Evolutionary conservation across 2,888 invertebrate species (phyloP).

Genomic region (Plagodis pulveraria): DNA sequence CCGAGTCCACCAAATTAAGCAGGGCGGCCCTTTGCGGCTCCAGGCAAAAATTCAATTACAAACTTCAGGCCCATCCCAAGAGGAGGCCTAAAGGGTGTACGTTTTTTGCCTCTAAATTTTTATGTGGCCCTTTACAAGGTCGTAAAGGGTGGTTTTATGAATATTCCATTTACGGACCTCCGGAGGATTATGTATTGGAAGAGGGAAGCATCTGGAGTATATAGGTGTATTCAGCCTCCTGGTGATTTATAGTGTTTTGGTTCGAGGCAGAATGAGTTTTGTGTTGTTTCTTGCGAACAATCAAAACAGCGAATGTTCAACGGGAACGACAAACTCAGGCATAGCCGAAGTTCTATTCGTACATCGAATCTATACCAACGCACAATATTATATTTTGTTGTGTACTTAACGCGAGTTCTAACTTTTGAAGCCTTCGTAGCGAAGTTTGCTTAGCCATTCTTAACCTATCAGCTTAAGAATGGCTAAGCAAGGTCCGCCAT

Average conservation of each 20-base stretch:
- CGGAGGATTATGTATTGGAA: conserved; percentile 58
- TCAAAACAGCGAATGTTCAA: no score
- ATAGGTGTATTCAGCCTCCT: conserved; percentile 48
- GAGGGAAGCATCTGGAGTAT: conserved; percentile 43
- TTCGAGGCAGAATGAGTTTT: neutral
- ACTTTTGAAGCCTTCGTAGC: no score
- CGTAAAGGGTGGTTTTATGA: conserved; percentile 81
- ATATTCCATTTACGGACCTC: conserved; percentile 79
- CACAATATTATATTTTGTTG: no score
- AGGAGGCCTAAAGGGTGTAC: conserved; percentile 74
- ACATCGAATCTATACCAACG: no score
- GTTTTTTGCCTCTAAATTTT: conserved; percentile 80
- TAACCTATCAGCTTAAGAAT: no score
- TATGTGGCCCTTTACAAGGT: conserved; percentile 81
- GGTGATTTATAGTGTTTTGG: conserved; percentile 36
- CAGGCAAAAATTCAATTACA: conserved; percentile 85
- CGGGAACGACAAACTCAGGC: no score
- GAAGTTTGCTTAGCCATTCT: no score
- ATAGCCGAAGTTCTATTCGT: no score
- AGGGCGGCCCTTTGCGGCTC: conserved; percentile 81
- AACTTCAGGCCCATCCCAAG: conserved; percentile 80
- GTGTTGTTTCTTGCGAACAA: no score
- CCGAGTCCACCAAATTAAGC: conserved; percentile 79
- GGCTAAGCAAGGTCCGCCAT: no score
- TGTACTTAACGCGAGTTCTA: no score